Percentiles rank a stretch among this genome's conserved stretches.
Conservation (phyloP, 2,113 vertebrate species). For the Boulengeromyrus knoepffleri region DNA sequence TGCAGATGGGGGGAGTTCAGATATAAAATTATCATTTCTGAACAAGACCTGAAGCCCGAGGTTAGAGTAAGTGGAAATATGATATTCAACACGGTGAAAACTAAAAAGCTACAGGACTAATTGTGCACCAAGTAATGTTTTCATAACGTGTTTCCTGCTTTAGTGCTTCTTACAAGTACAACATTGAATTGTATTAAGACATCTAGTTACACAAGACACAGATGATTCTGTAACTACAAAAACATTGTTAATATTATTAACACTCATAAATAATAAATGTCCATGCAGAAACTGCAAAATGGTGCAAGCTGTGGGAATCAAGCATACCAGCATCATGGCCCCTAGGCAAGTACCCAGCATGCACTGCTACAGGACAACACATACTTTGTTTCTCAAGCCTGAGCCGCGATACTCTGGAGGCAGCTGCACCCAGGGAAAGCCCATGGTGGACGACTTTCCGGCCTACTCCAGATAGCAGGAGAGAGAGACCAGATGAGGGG, state of each 20-base stretch:
- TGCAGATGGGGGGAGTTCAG: neutral
- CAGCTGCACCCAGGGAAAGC: constrained; percentile 69
- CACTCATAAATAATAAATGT: neutral
- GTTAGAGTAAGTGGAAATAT: neutral
- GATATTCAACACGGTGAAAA: neutral
- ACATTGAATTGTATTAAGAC: neutral
- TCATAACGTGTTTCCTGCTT: neutral
- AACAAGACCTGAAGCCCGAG: neutral
- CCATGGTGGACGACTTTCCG: constrained; percentile 46
- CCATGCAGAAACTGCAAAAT: neutral
- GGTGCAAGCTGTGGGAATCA: neutral
- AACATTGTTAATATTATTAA: neutral
- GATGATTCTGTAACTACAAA: neutral
- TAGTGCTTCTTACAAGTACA: neutral
- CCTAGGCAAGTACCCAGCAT: constrained; percentile 36
- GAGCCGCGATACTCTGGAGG: constrained; percentile 73
- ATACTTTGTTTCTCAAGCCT: constrained; percentile 73
- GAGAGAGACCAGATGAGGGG: neutral
- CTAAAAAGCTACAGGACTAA: neutral
- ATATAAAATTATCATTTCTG: neutral
- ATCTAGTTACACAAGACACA: neutral
- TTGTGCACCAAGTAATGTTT: neutral
- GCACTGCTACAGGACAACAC: constrained; percentile 45
- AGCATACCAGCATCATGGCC: neutral
- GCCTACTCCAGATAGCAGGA: constrained; percentile 57